A percentile compares a stretch with the other conserved stretches of the same genome.
phyloP scores from a whole-genome alignment of 2,888 invertebrate species.

The Nemotelus pantherinus region DNA sequence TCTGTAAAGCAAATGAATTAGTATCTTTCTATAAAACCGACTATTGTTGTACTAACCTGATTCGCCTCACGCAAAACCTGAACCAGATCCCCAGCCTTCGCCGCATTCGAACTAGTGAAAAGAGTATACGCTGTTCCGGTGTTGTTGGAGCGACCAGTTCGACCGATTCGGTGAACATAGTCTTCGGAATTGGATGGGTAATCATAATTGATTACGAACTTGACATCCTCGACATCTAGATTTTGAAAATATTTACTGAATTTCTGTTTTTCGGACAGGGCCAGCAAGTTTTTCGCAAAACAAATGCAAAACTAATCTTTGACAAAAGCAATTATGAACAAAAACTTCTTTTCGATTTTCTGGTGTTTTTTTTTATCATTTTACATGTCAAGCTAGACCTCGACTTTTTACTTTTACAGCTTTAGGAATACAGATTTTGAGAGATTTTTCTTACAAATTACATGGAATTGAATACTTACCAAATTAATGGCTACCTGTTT shows the following conservation, averaged over 20 bases:
- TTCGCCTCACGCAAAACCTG: constrained; percentile 93
- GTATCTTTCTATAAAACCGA: not conserved
- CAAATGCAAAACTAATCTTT: constrained; percentile 7
- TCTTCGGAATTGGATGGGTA: constrained; percentile 98
- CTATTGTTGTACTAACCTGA: constrained; percentile 69
- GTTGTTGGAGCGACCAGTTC: constrained; percentile 91
- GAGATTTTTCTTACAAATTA: not conserved
- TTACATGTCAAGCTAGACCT: constrained; percentile 58
- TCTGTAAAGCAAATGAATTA: constrained; percentile 58
- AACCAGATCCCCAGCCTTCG: constrained; percentile 91
- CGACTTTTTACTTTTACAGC: constrained; percentile 56
- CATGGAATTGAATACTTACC: constrained; percentile 38
- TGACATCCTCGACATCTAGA: constrained; percentile 97
- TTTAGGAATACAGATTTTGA: constrained; percentile 10
- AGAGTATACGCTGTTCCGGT: constrained; percentile 97
- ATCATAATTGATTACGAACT: constrained; percentile 99
- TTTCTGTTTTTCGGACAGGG: constrained; percentile 22
- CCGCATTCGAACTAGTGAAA: constrained; percentile 89
- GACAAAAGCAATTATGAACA: constrained; percentile 52
- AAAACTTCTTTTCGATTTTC: constrained; percentile 60
- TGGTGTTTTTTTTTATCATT: constrained; percentile 35
- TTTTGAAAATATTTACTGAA: constrained; percentile 49
- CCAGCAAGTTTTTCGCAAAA: constrained; percentile 9
- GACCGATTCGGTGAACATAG: constrained; percentile 92
- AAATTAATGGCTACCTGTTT: constrained; percentile 6